Base-by-base conservation (phyloP, 1,140 invertebrate species). In the Papilio polyxenes region DNA sequence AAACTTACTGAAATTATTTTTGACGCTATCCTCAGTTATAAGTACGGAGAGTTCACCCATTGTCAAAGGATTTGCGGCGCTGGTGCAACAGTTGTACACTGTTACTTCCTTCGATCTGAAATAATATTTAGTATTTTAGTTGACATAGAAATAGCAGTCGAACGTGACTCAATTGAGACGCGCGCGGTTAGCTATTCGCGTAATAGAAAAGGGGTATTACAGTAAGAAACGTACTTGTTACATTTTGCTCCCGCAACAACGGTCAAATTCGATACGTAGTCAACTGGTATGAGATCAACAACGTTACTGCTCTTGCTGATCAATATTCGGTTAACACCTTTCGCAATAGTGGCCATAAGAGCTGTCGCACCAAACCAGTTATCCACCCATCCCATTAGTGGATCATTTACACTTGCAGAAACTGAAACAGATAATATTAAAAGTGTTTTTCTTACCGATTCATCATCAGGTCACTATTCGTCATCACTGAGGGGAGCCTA, bases 261-360 rank as follows among this genome's bases (percentile, higher is more conserved):
- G 2, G 80, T 69, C 0, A 85, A 20, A 69, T 87, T 89, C 1
- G 85, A 74, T 2, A 88, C 87, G 37, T 86, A 88, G 59, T 89
- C 88, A 37, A 87, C 87, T 0, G 88, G 88, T 7, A 87, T 86
- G 9, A 89, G 56, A 20, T 89, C 88, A 7, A 86, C 37, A 8
- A 83, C 65, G 51, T 85, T 84, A 0, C 56, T 56, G 4, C 37
- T 62, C 3, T 82, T 31, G 17, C 75, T 83, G 9, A 82, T 72
- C 0, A 88, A 0, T 2, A 85, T 76, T 40, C 82, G 80, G 23
- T 81, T 85, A 0, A 80, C n/a, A 15, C 87, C 86, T 48, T 84
- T 83, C 2, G 49, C 31, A 2, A 80, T 75, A 3, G 81, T 59
- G 9, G 75, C 44, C 5, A 85, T 72, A 1, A 86, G 53, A 3